Evolutionary conservation across 2,113 vertebrate genomes (phyloP).

Genomic region (Eidolon helvum): DNA sequence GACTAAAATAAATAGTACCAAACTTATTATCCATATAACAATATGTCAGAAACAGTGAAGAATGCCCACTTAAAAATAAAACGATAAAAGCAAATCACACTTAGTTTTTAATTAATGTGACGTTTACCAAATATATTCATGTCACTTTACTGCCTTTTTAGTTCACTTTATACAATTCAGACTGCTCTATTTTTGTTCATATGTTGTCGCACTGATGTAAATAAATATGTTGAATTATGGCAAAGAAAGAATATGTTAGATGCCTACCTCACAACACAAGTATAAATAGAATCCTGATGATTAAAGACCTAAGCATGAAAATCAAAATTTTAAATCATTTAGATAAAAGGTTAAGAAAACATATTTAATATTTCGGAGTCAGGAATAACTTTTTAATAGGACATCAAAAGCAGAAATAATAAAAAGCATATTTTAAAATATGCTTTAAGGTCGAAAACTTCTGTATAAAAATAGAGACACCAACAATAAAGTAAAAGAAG

Average conservation of each 20-base stretch:
- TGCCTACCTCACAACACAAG: background rate
- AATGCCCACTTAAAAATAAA: slow-evolving; percentile 39
- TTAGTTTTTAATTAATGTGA: slow-evolving; percentile 2
- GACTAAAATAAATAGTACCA: background rate
- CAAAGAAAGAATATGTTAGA: background rate
- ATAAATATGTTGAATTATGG: background rate
- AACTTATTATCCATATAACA: background rate
- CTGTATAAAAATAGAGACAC: background rate
- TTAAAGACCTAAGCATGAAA: background rate
- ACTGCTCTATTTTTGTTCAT: background rate
- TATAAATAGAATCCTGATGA: background rate
- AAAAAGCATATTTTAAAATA: background rate
- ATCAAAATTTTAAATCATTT: background rate
- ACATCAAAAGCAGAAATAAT: background rate
- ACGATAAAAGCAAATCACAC: background rate
- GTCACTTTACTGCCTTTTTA: background rate
- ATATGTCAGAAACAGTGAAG: background rate
- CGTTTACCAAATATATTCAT: slow-evolving; percentile 43
- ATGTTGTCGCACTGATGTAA: background rate
- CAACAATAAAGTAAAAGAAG: background rate
- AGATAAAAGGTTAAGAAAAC: background rate
- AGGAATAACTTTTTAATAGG: background rate
- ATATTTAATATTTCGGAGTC: background rate
- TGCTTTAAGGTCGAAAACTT: background rate
- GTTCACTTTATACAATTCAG: background rate